phyloP scores from a whole-genome alignment of 2,113 vertebrate genomes.

The Pluvianellus socialis region DNA sequence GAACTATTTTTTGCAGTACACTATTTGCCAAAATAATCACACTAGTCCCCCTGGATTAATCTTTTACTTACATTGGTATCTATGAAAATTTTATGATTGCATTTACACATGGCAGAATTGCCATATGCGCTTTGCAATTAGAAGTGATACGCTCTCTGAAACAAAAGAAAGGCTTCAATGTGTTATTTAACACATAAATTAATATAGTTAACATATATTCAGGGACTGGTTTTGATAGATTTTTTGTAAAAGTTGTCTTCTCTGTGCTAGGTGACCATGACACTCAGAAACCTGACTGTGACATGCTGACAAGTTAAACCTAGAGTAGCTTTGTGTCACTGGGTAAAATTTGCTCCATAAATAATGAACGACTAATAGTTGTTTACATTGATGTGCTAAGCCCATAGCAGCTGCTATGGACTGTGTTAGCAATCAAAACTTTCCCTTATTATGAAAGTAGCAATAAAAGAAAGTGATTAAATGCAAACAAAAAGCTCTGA shows the following conservation, averaged over 20 bases:
- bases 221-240: background rate
- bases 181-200: background rate
- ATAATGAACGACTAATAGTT: background rate
- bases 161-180: background rate
- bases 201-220: background rate
- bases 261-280: background rate
- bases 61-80: background rate
- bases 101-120: background rate
- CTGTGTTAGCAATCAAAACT: background rate
- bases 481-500: background rate
- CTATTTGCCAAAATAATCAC: slow-evolving; percentile 11
- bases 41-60: background rate
- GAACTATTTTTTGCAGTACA: background rate
- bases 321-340: background rate
- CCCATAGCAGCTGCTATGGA: background rate
- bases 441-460: background rate
- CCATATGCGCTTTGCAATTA: background rate
- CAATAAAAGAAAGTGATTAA: background rate
- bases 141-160: background rate
- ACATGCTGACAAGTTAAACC: background rate
- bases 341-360: background rate
- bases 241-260: background rate
- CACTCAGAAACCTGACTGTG: background rate
- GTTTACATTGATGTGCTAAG: slow-evolving; percentile 3
- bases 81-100: background rate